These are phyloP conservation scores for Oncorhynchus mykiss DNA, from an alignment of 2,113 vertebrate genomes.

Conservation along the genomic window DNA sequence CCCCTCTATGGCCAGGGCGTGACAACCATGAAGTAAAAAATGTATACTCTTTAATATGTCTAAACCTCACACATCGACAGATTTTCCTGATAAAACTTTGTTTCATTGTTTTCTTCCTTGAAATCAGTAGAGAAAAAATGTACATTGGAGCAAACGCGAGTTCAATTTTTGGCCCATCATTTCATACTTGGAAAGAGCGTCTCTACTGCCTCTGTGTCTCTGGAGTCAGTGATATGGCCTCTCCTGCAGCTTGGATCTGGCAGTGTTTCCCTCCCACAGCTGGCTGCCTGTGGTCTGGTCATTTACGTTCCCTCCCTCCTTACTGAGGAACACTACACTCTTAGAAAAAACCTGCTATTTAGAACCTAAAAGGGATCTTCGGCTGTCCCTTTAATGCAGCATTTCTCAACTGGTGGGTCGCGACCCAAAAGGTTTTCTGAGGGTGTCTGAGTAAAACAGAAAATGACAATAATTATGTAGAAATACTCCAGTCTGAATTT, in stretches of 20 bases:
- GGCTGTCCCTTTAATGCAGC: too few relatives aligned
- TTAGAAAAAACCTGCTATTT: too few relatives aligned
- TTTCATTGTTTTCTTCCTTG: not conserved
- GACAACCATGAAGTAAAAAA: not conserved
- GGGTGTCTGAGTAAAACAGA: too few relatives aligned
- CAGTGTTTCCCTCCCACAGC: constrained; percentile 49
- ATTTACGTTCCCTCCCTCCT: not conserved
- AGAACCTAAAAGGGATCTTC: too few relatives aligned
- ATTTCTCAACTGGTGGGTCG: too few relatives aligned
- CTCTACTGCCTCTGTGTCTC: constrained; percentile 5
- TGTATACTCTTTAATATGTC: not conserved
- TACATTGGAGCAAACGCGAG: not conserved
- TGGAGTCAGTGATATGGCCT: constrained; percentile 30
- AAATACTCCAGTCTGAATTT: too few relatives aligned
- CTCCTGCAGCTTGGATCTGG: constrained; percentile 48
- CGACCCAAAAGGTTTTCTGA: too few relatives aligned
- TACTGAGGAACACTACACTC: not conserved
- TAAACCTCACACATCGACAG: too few relatives aligned
- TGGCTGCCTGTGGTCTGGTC: constrained; percentile 37
- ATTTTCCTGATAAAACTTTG: not conserved
- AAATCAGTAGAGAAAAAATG: too few relatives aligned
- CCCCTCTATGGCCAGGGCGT: too few relatives aligned
- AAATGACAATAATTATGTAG: too few relatives aligned
- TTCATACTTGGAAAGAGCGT: constrained; percentile 14
- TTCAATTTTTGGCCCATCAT: not conserved